These are phyloP conservation scores for Ophiodon elongatus DNA, from an alignment of 2,113 vertebrate species.

Conservation along the genomic window DNA sequence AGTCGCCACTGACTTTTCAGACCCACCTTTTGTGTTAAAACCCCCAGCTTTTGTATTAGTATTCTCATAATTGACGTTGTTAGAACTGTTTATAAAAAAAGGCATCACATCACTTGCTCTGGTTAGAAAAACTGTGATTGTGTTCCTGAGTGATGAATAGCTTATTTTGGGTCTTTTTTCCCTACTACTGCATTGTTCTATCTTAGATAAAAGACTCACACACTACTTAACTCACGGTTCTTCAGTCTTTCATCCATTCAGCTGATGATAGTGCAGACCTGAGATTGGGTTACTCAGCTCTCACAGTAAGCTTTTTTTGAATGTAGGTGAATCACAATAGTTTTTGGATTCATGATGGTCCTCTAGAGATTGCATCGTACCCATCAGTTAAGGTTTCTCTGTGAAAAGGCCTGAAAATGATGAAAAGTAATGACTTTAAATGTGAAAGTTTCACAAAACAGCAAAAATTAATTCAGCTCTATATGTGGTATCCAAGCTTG, in stretches of 20 bases:
- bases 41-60: background rate
- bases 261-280: constrained; percentile 3
- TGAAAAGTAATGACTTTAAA: background rate
- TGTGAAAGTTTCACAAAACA: background rate
- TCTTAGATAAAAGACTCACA: constrained; percentile 8
- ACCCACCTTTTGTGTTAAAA: background rate
- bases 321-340: background rate
- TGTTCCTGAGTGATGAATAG: background rate
- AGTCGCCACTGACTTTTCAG: background rate
- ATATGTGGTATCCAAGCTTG: background rate
- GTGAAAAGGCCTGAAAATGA: background rate
- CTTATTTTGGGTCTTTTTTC: constrained; percentile 11
- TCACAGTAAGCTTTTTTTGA: constrained; percentile 3
- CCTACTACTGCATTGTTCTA: background rate
- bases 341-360: constrained; percentile 13
- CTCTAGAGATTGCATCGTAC: background rate
- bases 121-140: background rate
- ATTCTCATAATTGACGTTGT: background rate
- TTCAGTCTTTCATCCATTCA: constrained; percentile 27
- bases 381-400: background rate
- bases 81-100: constrained; percentile 2
- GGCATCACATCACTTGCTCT: constrained; percentile 8
- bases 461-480: background rate
- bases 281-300: constrained; percentile 1
- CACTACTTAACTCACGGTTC: background rate